Evolutionary conservation across 2,797 vertebrate species (phyloP), one percentile per base, ranked within the genome.

Genomic region (Cuculus canorus): DNA sequence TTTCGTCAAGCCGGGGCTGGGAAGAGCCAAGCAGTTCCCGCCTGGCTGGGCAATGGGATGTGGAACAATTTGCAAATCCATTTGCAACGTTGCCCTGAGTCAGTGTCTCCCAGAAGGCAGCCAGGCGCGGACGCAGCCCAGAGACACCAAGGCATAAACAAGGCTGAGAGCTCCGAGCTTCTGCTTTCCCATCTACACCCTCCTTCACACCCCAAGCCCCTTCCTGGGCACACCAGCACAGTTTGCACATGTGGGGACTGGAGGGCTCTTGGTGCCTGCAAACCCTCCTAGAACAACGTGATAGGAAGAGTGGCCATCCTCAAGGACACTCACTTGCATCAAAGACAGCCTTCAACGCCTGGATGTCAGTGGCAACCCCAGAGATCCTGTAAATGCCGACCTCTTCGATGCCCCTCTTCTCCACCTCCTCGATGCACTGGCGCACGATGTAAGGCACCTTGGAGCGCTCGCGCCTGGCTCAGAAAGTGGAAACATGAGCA

Each of bases 361-460:
- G 99, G 97, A 99, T 99, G 92, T 99, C 99, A 0, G 99, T 99
- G 97, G 99, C 99, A 6, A 99, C 99, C 4, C 99, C 99, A 5
- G 99, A 99, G 98, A 99, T 99, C 97, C 99, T 98, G 98, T 99
- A 99, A 98, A 99, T 99, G 96, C 99, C 99, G 0, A 99, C 99
- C 97, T 99, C 99, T 27, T 99, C 99, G 1, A 99, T 99, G 82
- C 99, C 99, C 68, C 99, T 98, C 97, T 99, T 99, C 98, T 99
- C 99, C 96, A 99, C 99, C 96, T 99, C 99, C 97, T 99, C 99
- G 69, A 99, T 98, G 85, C 99, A 99, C 98, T 99, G 99, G 91
- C 99, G 99, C 92, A 99, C 99, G 14, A 99, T 99, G 98, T 99
- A 99, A 97, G 99, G 99, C 98, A 99, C 99, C 98, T 99, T 99